These are phyloP conservation scores for Machaerirhynchus nigripectus DNA, from an alignment of 2,113 vertebrate species.

Conservation along the genomic window DNA sequence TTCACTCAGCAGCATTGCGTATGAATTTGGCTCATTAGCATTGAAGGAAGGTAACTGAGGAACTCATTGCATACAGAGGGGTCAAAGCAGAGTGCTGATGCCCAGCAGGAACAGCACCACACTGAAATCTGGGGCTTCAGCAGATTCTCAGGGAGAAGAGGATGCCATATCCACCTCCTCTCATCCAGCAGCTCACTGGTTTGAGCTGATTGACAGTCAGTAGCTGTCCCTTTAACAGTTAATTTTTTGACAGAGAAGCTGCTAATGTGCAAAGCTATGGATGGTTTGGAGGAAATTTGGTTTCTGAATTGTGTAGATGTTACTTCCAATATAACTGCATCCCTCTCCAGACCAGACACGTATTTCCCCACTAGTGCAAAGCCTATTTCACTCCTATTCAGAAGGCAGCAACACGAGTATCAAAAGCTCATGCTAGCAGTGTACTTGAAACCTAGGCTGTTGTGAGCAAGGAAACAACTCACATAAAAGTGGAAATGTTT, in stretches of 20 bases:
- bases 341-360: background rate
- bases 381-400: background rate
- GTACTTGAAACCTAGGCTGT: background rate
- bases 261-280: background rate
- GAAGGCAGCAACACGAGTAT: background rate
- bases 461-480: background rate
- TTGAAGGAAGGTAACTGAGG: background rate
- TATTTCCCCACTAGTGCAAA: background rate
- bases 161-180: background rate
- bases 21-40: background rate
- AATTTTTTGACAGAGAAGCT: background rate
- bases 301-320: background rate
- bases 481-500: background rate
- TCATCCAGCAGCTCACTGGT: background rate
- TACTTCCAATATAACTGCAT: background rate
- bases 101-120: background rate
- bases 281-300: background rate
- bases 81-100: background rate
- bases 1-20: background rate
- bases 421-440: background rate
- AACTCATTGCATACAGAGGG: background rate
- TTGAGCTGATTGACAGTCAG: background rate
- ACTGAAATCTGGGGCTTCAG: background rate
- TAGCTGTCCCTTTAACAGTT: background rate
- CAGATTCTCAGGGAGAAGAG: background rate